A percentile compares a stretch with the other conserved stretches of the same genome.
Conservation (phyloP, 2,797 vertebrate genomes). For the Anableps anableps region DNA sequence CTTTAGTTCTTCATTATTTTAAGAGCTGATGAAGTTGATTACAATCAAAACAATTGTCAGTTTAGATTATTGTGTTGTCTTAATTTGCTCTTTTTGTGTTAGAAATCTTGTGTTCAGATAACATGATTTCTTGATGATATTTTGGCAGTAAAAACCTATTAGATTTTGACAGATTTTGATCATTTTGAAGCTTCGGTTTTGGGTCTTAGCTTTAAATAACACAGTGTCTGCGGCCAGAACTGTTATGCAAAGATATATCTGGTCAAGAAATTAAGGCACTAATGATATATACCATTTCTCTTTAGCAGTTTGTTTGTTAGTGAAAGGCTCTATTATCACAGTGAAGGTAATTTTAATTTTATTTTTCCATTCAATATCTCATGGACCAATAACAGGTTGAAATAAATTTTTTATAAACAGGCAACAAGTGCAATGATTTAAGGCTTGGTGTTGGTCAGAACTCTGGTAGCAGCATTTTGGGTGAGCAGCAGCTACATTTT, state of each 20-base stretch:
- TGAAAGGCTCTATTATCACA: not conserved
- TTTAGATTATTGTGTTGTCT: not conserved
- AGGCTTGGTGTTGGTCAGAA: too few species aligned
- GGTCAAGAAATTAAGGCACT: not conserved
- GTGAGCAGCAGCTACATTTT: too few species aligned
- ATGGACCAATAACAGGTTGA: too few species aligned
- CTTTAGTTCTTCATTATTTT: not conserved
- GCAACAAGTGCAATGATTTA: too few species aligned
- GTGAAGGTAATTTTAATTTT: too few species aligned
- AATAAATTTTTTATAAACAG: too few species aligned
- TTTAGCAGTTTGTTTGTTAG: not conserved
- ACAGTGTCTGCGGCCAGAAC: too few species aligned
- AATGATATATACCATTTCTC: not conserved
- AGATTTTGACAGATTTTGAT: not conserved
- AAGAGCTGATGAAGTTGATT: not conserved
- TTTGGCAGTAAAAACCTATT: not conserved
- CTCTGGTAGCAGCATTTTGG: too few species aligned
- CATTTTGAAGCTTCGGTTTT: not conserved
- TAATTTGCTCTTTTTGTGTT: not conserved
- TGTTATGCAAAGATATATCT: not conserved
- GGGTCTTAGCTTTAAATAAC: not conserved
- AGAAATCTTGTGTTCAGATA: not conserved
- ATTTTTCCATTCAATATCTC: too few species aligned
- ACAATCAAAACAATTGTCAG: not conserved
- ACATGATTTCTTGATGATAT: not conserved